Conservation (phyloP, 2,113 vertebrate species). For the Upupa epops region DNA sequence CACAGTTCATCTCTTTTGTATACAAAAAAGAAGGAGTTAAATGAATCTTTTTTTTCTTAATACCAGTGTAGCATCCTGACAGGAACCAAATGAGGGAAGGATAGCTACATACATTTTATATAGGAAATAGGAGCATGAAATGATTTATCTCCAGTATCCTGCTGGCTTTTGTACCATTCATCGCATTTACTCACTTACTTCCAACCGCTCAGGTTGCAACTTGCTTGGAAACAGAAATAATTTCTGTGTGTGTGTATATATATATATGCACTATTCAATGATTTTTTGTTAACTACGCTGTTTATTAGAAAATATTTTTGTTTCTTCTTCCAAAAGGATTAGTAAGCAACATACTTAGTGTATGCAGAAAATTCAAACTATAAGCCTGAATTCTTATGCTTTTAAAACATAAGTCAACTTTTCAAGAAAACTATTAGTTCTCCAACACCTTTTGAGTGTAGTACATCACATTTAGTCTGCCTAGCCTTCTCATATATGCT, state of each 20-base stretch:
- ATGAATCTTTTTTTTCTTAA: conserved; percentile 15
- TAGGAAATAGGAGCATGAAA: not conserved
- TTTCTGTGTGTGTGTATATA: too few species aligned
- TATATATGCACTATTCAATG: not conserved
- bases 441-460: not conserved
- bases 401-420: not conserved
- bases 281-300: not conserved
- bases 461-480: not conserved
- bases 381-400: fast-evolving
- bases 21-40: conserved; percentile 14
- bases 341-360: not conserved
- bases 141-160: not conserved
- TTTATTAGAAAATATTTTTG: not conserved
- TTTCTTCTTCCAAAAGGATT: not conserved
- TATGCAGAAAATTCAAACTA: not conserved
- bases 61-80: not conserved
- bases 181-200: not conserved
- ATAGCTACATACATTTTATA: not conserved
- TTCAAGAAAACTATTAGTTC: not conserved
- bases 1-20: conserved; percentile 10
- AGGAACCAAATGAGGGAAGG: not conserved
- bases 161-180: not conserved
- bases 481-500: not conserved
- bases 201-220: not conserved
- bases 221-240: not conserved